Percentiles rank a stretch among this genome's conserved stretches.
These are phyloP conservation scores for Uloborus diversus DNA, from an alignment of 1,140 invertebrate genomes.

Conservation along the genomic window DNA sequence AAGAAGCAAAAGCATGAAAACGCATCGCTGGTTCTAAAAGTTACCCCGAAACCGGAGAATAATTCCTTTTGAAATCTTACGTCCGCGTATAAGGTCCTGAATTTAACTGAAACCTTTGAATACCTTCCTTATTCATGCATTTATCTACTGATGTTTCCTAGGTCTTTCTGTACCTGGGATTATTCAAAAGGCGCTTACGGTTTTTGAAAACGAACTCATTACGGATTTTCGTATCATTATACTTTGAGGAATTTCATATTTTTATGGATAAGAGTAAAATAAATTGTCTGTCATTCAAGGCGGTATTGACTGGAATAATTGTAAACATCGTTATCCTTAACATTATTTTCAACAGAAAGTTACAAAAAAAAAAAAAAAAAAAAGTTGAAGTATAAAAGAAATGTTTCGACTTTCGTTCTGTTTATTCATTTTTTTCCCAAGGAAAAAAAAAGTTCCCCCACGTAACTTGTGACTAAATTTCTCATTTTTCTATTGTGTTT, in stretches of 20 bases:
- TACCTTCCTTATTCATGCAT: not conserved
- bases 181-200: not conserved
- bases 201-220: not conserved
- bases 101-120: not conserved
- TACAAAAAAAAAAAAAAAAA: not conserved
- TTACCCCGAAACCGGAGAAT: not conserved
- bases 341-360: not conserved
- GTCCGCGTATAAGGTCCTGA: not conserved
- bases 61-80: not conserved
- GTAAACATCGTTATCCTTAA: constrained; percentile 2
- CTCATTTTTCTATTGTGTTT: no score
- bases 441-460: no score
- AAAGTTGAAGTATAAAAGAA: no score
- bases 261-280: not conserved
- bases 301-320: not conserved
- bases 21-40: not conserved
- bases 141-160: not conserved
- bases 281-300: not conserved
- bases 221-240: not conserved
- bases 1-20: not conserved
- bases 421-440: no score
- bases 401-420: no score
- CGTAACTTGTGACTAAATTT: no score
- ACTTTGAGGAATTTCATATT: no score
- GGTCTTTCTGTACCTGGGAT: not conserved